Base-by-base conservation (phyloP, 2,888 invertebrate genomes). In the Aporophyla nigra region DNA sequence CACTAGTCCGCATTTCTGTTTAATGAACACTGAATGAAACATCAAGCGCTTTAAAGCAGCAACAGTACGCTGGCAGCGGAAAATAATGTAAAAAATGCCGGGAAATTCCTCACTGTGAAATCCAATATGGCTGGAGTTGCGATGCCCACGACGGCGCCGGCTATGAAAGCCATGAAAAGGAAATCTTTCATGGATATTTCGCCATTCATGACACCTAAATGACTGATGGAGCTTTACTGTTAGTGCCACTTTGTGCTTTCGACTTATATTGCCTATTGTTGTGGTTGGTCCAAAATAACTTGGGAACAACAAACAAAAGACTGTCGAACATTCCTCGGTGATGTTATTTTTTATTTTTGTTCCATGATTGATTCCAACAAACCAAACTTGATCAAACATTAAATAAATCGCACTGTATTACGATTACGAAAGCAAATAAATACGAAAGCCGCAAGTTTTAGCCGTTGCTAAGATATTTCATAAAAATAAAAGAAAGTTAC, bases 131-230 rank as follows among this genome's bases (percentile, higher is more conserved):
- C 88, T 75, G 74, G 80, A 74, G 79, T 84, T 79, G 79, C 83
- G 80, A 84, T 83, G 82, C 76, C 76, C 78, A 76, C 71, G 78
- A 67, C 74, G 80, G 71, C 77, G 80, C 80, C 80, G 69, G 79
- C 86, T 84, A 85, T 90, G 89, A 90, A 91, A 90, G 89, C 89
- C 81, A 88, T 92, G 90, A 91, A 93, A 92, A 92, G 90, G 88
- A 93, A 92, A 90, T 90, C 87, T 89, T 88, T 93, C 93, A 93
- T 93, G 92, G 92, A 93, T 92, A 90, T 90, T 90, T 90, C 86
- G 89, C 87, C 85, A 91, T 91, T 91, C 88, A 89, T 81, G 87
- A 86, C 82, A 88, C 83, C 86, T 80, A 85, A 90, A 92, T 93
- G 92, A 93, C 85, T 92, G 89, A 94, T 93, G 90, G 87, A 80